Conservation (phyloP, 1,140 invertebrate species). For the Periplaneta americana region DNA sequence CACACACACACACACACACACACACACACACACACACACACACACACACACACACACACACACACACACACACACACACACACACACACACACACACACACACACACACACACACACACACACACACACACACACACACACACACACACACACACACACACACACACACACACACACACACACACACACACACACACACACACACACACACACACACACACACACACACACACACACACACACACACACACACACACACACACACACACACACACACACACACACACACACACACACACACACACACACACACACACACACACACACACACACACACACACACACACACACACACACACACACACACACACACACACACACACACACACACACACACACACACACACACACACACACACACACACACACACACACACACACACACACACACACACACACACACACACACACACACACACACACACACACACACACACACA, state of each 20-base stretch:
- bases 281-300: conserved; percentile 17
- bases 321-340: conserved; percentile 12
- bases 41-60: neutral
- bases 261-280: conserved; percentile 11
- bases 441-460: conserved; percentile 12
- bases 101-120: conserved; percentile 14
- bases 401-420: conserved; percentile 15
- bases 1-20: neutral
- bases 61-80: neutral
- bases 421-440: conserved; percentile 5
- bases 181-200: conserved; percentile 16
- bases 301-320: conserved; percentile 14
- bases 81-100: conserved; percentile 12
- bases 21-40: neutral
- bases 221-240: conserved; percentile 22
- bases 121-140: conserved; percentile 10
- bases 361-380: conserved; percentile 13
- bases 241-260: conserved; percentile 5
- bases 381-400: conserved; percentile 4
- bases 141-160: conserved; percentile 11
- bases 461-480: conserved; percentile 14
- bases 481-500: conserved; percentile 18
- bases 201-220: conserved; percentile 20
- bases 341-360: conserved; percentile 14
- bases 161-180: conserved; percentile 16